Conservation (phyloP, 1,140 invertebrate genomes). For the Agrilus planipennis region DNA sequence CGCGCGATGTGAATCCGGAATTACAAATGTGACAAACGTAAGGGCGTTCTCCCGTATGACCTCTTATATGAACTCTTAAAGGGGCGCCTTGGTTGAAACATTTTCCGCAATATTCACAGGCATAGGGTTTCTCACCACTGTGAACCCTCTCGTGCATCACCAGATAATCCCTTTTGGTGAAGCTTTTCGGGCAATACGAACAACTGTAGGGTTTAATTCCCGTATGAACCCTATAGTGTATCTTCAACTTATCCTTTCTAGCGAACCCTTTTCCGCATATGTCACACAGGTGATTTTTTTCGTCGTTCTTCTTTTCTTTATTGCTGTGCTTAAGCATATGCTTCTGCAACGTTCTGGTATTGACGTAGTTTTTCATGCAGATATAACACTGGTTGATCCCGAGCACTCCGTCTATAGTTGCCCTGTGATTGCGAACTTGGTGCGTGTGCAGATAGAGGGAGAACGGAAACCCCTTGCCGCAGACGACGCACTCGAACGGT, state of each 20-base stretch:
- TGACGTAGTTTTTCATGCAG: constrained; percentile 36
- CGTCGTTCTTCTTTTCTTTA: constrained; percentile 26
- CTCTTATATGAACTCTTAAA: constrained; percentile 38
- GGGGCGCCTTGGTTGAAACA: constrained; percentile 35
- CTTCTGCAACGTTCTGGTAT: constrained; percentile 35
- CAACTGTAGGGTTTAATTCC: constrained; percentile 39
- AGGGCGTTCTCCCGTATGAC: constrained; percentile 27
- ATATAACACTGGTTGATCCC: constrained; percentile 23
- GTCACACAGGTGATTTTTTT: constrained; percentile 37
- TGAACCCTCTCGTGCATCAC: constrained; percentile 45
- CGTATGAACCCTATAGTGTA: constrained; percentile 47
- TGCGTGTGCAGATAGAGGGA: constrained; percentile 35
- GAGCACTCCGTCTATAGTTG: constrained; percentile 18
- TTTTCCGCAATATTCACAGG: constrained; percentile 40
- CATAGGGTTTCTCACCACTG: constrained; percentile 41
- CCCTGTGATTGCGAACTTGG: constrained; percentile 35
- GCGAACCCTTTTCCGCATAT: constrained; percentile 45
- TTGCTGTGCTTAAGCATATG: constrained; percentile 38
- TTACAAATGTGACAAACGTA: constrained; percentile 25
- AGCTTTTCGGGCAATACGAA: constrained; percentile 39
- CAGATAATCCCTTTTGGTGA: constrained; percentile 40
- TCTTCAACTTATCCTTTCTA: constrained; percentile 43
- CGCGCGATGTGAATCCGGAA: constrained; percentile 22
- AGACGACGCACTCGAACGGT: constrained; percentile 50
- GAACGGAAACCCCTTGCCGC: constrained; percentile 46